These are phyloP conservation scores for Hymenochirus boettgeri DNA, from an alignment of 2,113 vertebrate genomes.

Conservation along the genomic window DNA sequence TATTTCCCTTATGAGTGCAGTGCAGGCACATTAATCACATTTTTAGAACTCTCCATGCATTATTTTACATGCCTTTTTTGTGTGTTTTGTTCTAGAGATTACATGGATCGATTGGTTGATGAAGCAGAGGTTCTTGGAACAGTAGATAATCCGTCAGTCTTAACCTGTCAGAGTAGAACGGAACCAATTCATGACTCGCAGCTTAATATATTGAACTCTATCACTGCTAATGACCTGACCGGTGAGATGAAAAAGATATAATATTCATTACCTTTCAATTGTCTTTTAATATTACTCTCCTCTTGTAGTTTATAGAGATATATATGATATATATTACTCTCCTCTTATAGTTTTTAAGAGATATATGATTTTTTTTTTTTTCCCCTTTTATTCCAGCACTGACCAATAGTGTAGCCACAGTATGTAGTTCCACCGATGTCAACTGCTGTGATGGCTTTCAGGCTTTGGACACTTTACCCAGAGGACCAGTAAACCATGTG, in stretches of 20 bases:
- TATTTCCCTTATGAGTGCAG: neutral
- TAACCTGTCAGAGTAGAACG: conserved; percentile 71
- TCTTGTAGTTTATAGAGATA: too few relatives aligned
- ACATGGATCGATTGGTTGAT: conserved; percentile 95
- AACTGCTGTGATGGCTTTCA: conserved; percentile 83
- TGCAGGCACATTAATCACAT: too few relatives aligned
- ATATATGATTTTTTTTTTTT: conserved; percentile 6
- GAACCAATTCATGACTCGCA: conserved; percentile 84
- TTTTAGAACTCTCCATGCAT: too few relatives aligned
- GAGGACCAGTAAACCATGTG: conserved; percentile 79
- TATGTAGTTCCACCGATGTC: conserved; percentile 78
- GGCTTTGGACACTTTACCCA: conserved; percentile 78
- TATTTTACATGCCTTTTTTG: neutral
- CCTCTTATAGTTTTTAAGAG: too few relatives aligned
- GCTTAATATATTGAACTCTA: conserved; percentile 87
- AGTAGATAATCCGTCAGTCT: conserved; percentile 77
- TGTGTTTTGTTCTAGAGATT: conserved; percentile 67
- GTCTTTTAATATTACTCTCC: too few relatives aligned
- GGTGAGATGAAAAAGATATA: conserved; percentile 68
- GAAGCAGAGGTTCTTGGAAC: conserved; percentile 87
- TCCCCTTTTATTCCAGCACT: conserved; percentile 66
- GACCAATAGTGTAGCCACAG: conserved; percentile 83
- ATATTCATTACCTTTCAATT: too few relatives aligned
- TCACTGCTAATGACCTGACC: conserved; percentile 91
- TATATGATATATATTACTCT: too few relatives aligned